Base-by-base conservation (phyloP, 2,888 invertebrate genomes). In the Nyleta sp. region DNA sequence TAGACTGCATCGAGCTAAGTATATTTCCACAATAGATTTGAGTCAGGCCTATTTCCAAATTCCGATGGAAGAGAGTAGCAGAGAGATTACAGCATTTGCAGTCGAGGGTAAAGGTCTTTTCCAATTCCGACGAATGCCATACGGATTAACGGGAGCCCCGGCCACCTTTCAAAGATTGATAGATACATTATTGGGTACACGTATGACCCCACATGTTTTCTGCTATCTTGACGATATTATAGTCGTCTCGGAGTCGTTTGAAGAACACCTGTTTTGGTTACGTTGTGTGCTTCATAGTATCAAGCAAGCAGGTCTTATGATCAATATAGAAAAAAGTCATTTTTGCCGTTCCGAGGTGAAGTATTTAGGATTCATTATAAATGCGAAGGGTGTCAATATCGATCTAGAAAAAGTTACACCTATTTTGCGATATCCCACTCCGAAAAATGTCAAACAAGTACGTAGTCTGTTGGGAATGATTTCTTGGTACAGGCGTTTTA, bases 91-190 rank as follows among this genome's bases (percentile, higher is more conserved):
- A 2, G 87, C 87, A 0, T 89, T 87, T 60, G 82, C 83, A 0
- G 83, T 86, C 6, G 85, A 86, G 1, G 76, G 76, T 11, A 55
- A 81, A 42, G 42, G 42, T 8, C 72, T 84, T 64, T 87, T 78
- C 46, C 83, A 87, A 10, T 89, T 87, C 52, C 71, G 35, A 5
- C 68, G 82, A 1, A 82, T 87, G 83, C 87, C 87, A 0, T 86
- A 86, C 70, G 77, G 85, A 57, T 57, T 86, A 74, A 72, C 79
- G 67, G 55, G 83, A 38, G 83, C 83, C 0, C 85, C 87, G 1
- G 84, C 86, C 0, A 85, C 85, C 0, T 87, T 82, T 8, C 83
- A 84, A 17, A 20, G 80, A 3, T 1, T 80, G 0, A 55, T 31
- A 10, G 59, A 59, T 17, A 31, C 1, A 15, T 33, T 53, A 11